phyloP scores from a whole-genome alignment of 2,797 vertebrate species.

The Dromococcyx pavoninus region DNA sequence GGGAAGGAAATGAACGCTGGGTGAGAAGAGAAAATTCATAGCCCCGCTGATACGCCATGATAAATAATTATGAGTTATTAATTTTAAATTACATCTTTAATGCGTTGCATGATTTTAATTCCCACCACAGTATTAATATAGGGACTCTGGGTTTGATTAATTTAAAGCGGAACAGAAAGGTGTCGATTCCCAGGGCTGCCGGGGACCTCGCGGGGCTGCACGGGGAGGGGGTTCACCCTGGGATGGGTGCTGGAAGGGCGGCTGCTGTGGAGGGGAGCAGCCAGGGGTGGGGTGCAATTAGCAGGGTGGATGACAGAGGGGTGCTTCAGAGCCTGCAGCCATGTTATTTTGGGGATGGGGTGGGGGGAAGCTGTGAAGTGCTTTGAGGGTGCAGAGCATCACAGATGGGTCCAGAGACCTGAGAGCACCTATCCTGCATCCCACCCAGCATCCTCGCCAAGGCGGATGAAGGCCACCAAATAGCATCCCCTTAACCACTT shows the following conservation, averaged over 20 bases:
- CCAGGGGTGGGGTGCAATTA: neutral
- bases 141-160: slow-evolving; percentile 85
- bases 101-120: slow-evolving; percentile 96
- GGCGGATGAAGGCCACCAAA: neutral
- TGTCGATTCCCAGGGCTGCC: slow-evolving; percentile 73
- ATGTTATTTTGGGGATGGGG: neutral
- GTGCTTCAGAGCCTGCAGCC: neutral
- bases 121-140: slow-evolving; percentile 89
- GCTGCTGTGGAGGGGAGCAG: rapidly evolving
- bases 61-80: slow-evolving; percentile 98
- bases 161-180: slow-evolving; percentile 83
- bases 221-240: rapidly evolving
- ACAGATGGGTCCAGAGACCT: rapidly evolving
- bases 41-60: slow-evolving; percentile 80
- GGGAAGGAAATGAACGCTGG: slow-evolving; percentile 59
- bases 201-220: slow-evolving; percentile 49
- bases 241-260: rapidly evolving
- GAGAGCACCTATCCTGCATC: neutral
- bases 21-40: slow-evolving; percentile 79
- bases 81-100: slow-evolving; percentile 98
- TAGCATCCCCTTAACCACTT: neutral
- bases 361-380: neutral
- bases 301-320: neutral
- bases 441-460: neutral
- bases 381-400: neutral